These are phyloP conservation scores for Artibeus lituratus DNA, from an alignment of 2,797 vertebrate genomes.

Conservation along the genomic window DNA sequence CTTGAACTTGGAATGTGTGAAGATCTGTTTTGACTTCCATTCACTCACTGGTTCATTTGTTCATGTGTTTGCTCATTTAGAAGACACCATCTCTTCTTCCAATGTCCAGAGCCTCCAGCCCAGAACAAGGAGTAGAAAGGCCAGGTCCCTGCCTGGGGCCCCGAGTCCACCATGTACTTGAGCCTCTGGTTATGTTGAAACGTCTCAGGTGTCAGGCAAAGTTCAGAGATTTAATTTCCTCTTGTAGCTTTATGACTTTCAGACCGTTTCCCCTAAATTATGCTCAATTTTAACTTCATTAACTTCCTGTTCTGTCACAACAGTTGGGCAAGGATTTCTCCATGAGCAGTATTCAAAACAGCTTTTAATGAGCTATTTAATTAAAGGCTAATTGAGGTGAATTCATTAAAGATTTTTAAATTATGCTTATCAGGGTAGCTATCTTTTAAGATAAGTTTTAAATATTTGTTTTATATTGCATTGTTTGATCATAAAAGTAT, in stretches of 20 bases:
- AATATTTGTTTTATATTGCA: conserved; percentile 81
- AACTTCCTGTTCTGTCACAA: conserved; percentile 80
- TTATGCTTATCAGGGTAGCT: conserved; percentile 82
- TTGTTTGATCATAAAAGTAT: conserved; percentile 83
- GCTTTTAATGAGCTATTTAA: conserved; percentile 89
- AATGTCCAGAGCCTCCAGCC: not conserved
- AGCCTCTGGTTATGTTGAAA: not conserved
- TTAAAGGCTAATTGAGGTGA: conserved; percentile 92
- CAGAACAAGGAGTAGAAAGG: not conserved
- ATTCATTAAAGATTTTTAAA: conserved; percentile 88
- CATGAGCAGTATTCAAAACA: conserved; percentile 84
- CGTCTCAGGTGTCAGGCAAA: conserved; percentile 45
- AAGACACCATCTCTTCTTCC: not conserved
- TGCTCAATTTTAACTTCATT: conserved; percentile 83
- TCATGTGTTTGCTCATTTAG: not conserved
- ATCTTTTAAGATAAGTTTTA: conserved; percentile 84
- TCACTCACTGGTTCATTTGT: not conserved
- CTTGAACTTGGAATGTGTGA: not conserved
- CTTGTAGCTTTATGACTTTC: conserved; percentile 72
- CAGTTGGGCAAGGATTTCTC: conserved; percentile 80
- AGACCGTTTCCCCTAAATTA: conserved; percentile 71
- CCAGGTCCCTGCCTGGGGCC: not conserved
- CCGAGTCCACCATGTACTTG: not conserved
- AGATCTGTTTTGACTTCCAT: not conserved
- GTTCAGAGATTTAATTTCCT: conserved; percentile 59